Conservation (phyloP, 2,113 vertebrate genomes). For the Callopanchax toddi region DNA sequence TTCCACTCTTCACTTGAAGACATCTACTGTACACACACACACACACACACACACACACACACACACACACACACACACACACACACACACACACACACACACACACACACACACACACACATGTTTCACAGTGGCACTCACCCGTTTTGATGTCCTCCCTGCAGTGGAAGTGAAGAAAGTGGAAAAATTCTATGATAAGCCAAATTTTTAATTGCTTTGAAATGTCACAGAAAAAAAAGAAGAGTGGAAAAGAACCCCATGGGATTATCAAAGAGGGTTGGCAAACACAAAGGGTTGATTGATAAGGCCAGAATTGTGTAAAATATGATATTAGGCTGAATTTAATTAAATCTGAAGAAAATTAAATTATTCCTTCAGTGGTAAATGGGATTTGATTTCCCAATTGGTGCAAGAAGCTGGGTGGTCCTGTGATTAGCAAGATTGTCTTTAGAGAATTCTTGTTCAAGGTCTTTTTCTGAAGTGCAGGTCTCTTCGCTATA, state of each 20-base stretch:
- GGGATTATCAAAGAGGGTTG: constrained; percentile 15
- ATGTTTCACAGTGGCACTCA: constrained; percentile 13
- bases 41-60: too few relatives aligned
- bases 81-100: too few relatives aligned
- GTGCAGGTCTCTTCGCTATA: not conserved
- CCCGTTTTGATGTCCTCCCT: constrained; percentile 20
- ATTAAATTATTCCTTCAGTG: constrained; percentile 31
- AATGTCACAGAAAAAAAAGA: constrained; percentile 36
- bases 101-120: not conserved
- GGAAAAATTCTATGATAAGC: constrained; percentile 16
- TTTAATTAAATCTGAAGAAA: constrained; percentile 43
- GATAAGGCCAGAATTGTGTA: constrained; percentile 28
- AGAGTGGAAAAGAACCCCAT: not conserved
- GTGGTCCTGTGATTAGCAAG: constrained; percentile 32
- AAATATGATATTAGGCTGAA: constrained; percentile 25
- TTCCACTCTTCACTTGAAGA: constrained; percentile 11
- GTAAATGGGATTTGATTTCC: constrained; percentile 37
- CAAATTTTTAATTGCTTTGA: constrained; percentile 38
- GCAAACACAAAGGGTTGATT: constrained; percentile 37
- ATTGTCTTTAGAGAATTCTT: constrained; percentile 15
- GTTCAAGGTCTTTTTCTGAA: constrained; percentile 1
- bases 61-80: too few relatives aligned
- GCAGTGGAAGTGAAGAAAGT: constrained; percentile 1
- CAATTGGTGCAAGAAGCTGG: constrained; percentile 4
- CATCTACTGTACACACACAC: constrained; percentile 2